Conservation (phyloP, 37 sponge, comb jelly and placozoan species). For the Geodia barretti region DNA sequence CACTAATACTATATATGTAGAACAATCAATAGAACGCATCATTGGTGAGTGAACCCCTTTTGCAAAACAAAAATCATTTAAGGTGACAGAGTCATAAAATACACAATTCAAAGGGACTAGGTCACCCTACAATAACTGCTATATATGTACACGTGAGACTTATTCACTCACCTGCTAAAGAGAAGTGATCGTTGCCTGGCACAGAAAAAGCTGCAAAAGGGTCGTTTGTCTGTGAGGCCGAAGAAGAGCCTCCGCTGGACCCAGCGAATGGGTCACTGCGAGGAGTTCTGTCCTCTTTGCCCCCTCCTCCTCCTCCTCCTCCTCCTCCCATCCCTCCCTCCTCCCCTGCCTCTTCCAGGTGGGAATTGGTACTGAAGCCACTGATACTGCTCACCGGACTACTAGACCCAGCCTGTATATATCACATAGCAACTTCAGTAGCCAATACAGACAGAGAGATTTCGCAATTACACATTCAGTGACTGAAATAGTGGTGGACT, state of each 20-base stretch:
- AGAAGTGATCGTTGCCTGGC: slow-evolving; percentile 22
- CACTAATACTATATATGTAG: too few relatives aligned
- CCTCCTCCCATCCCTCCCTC: slow-evolving; percentile 18
- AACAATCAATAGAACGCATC: too few relatives aligned
- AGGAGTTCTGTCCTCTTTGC: slow-evolving; percentile 21
- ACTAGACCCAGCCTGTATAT: slow-evolving; percentile 86
- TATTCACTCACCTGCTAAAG: background rate
- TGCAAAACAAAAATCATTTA: too few relatives aligned
- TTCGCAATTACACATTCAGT: too few relatives aligned
- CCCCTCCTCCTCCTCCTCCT: slow-evolving; percentile 1
- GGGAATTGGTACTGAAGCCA: slow-evolving; percentile 77
- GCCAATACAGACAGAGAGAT: too few relatives aligned
- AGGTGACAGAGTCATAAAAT: too few relatives aligned
- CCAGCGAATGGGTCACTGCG: slow-evolving; percentile 35
- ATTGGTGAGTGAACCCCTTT: too few relatives aligned
- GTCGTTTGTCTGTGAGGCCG: slow-evolving; percentile 15
- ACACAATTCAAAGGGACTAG: too few relatives aligned
- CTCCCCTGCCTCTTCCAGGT: slow-evolving; percentile 50
- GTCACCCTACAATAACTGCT: too few relatives aligned
- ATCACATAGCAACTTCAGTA: too few relatives aligned
- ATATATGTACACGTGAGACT: background rate
- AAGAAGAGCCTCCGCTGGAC: slow-evolving; percentile 1
- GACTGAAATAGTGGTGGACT: too few relatives aligned
- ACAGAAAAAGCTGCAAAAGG: slow-evolving; percentile 53
- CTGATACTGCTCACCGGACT: slow-evolving; percentile 86